Percentiles rank a stretch among this genome's conserved stretches.
phyloP scores from a whole-genome alignment of 2,888 invertebrate genomes.

The Caenorhabditis japonica region DNA sequence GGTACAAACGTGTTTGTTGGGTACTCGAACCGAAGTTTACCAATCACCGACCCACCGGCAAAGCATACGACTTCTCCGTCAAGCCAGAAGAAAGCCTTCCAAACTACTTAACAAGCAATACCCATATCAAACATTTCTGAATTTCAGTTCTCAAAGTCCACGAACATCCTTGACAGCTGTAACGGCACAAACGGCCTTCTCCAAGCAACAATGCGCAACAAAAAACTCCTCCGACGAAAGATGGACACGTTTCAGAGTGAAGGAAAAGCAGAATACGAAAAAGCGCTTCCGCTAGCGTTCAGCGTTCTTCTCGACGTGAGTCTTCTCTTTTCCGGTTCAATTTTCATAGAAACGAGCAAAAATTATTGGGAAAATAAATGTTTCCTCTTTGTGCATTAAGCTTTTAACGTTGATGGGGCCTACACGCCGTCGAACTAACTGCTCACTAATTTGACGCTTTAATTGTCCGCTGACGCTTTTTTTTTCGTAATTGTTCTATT shows the following conservation, averaged over 20 bases:
- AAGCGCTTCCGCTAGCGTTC: constrained; percentile 89
- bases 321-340: constrained; percentile 40
- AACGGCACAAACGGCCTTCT: constrained; percentile 85
- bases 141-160: constrained; percentile 83
- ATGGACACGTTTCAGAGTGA: constrained; percentile 84
- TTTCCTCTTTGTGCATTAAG: constrained; percentile 14
- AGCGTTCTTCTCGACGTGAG: constrained; percentile 84
- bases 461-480: constrained; percentile 30
- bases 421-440: constrained; percentile 16
- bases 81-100: too few relatives aligned
- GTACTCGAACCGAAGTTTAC: too few relatives aligned
- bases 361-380: constrained; percentile 8
- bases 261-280: constrained; percentile 88
- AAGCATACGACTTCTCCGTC: too few relatives aligned
- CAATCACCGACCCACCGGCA: too few relatives aligned
- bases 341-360: constrained; percentile 12
- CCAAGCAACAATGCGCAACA: constrained; percentile 84
- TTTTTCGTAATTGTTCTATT: constrained; percentile 20
- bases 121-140: background rate
- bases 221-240: constrained; percentile 61
- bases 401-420: constrained; percentile 28
- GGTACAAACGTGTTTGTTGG: too few relatives aligned
- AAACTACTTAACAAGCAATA: too few relatives aligned
- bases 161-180: constrained; percentile 87
- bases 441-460: constrained; percentile 46